Base-by-base conservation (phyloP, 2,797 vertebrate species). In the Pangasius larnaudii region DNA sequence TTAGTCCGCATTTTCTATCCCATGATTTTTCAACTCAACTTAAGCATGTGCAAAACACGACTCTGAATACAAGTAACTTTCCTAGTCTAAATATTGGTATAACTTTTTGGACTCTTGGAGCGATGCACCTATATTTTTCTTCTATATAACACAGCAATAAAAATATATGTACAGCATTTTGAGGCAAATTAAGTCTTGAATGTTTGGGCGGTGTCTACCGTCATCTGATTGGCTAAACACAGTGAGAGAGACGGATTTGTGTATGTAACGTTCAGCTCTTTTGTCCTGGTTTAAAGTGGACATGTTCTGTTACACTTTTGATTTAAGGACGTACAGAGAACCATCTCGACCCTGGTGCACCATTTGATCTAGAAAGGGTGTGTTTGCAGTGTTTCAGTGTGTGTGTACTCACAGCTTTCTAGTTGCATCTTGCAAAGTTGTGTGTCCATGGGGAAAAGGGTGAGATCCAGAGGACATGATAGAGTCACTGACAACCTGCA, bases 381-480 rank as follows among this genome's bases (percentile, higher is more conserved):
- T 67, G n/a, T 67, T 4, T 69, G 14, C 22, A 36, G n/a, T 78
- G 39, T 51, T 75, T 39, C 16, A 30, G 42, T 46, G 42, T 72
- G 42, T 72, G 22, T 83, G 8, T 36, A 98, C 98, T 92, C 95
- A 99, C 98, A 99, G 94, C 98, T 99, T 93, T 99, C 98, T 91
- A 99, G 93, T 91, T 99, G 98, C 97, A 99, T 99, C 94, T 98
- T 99, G 95, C 98, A 99, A 63, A 95, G 95, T n/a, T 99, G 98
- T 18, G 98, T 99, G 92, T 99, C 98, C 98, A 99, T 99, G 87
- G 98, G 98, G 93, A 99, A 99, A 86, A 99, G 95, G 42, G 95
- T 96, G 87, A 99, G 96, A 92, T 98, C 98, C 96, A 99, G 94
- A 51, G 98, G 98, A 93, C 98, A 99, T 13, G 98, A 98, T n/a